Evolutionary conservation across 2,797 vertebrate species (phyloP).

Genomic region (Gallinago stenura): DNA sequence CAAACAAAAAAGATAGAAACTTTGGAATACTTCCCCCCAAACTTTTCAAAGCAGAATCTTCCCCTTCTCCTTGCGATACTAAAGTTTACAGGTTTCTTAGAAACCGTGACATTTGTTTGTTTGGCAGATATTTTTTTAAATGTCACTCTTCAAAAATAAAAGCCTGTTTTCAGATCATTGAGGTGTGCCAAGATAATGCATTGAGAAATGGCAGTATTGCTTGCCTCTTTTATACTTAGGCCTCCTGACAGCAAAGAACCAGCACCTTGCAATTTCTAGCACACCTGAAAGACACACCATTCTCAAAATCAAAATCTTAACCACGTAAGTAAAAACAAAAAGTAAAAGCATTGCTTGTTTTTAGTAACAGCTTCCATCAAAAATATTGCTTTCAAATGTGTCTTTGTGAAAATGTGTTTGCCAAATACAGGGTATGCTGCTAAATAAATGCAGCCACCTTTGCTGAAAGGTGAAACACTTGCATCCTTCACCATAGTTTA

Average conservation of each 20-base stretch:
- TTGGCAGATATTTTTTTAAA: background rate
- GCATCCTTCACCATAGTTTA: background rate
- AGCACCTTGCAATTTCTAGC: background rate
- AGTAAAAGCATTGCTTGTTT: background rate
- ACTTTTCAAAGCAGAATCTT: background rate
- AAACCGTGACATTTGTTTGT: background rate
- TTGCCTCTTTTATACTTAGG: background rate
- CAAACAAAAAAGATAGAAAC: background rate
- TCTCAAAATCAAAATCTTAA: background rate
- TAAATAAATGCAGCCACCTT: background rate
- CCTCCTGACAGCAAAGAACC: background rate
- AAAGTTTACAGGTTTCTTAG: background rate
- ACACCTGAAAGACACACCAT: background rate
- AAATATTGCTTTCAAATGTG: background rate
- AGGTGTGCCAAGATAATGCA: background rate
- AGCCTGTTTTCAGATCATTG: background rate
- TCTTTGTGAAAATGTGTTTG: background rate
- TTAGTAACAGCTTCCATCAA: background rate
- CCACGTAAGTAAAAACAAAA: background rate
- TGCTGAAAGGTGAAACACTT: background rate
- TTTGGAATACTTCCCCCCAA: background rate
- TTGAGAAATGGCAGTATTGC: background rate
- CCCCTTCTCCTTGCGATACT: background rate
- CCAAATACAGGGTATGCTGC: background rate
- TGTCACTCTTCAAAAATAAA: conserved; percentile 11